phyloP scores from a whole-genome alignment of 2,797 vertebrate species.

The Eulemur coronatus region DNA sequence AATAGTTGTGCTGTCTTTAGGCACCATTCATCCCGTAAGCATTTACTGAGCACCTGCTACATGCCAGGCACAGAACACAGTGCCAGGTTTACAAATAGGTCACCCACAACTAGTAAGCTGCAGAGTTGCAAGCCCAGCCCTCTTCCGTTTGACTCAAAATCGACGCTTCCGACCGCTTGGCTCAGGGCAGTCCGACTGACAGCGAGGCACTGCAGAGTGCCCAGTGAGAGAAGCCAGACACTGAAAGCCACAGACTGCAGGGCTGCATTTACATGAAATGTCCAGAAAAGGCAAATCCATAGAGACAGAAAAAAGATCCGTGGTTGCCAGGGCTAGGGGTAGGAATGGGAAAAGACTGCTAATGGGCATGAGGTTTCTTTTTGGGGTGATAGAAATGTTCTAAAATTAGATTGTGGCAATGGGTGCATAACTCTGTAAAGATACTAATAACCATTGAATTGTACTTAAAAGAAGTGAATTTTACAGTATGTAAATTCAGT shows the following conservation, averaged over 20 bases:
- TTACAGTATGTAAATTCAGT: not conserved
- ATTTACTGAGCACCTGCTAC: not conserved
- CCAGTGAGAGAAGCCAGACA: not conserved
- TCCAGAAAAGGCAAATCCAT: not conserved
- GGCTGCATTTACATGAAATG: accelerated
- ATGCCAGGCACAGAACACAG: not conserved
- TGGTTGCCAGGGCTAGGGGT: not conserved
- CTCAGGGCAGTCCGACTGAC: not conserved
- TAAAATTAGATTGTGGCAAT: not conserved
- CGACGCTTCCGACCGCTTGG: accelerated
- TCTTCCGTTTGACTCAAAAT: not conserved
- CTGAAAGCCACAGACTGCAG: not conserved
- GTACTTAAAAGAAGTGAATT: not conserved
- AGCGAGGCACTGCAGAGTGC: accelerated
- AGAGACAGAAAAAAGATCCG: not conserved
- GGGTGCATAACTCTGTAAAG: not conserved
- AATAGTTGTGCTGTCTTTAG: not conserved
- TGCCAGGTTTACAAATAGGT: not conserved
- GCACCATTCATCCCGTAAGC: not conserved
- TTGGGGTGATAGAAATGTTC: not conserved
- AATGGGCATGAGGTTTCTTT: not conserved
- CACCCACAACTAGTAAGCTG: not conserved
- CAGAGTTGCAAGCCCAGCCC: not conserved
- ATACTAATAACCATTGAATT: not conserved
- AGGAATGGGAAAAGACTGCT: not conserved